phyloP scores from a whole-genome alignment of 2,888 invertebrate species.

The Leucophenga maculata region DNA sequence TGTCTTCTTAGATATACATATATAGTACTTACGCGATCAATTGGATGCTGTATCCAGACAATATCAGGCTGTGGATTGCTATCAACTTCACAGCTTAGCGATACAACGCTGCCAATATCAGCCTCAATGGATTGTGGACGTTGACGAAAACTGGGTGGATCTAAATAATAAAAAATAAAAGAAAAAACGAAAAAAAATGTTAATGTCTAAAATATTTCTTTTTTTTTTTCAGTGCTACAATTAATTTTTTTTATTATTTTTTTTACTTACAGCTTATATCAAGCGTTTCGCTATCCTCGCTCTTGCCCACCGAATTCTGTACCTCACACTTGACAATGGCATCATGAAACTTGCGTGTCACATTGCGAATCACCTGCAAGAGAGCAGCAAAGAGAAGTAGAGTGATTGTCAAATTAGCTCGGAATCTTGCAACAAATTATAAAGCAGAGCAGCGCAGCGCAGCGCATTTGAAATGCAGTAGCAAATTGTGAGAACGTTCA shows the following conservation, averaged over 20 bases:
- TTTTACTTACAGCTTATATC: slow-evolving; percentile 94
- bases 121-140: slow-evolving; percentile 86
- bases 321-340: slow-evolving; percentile 92
- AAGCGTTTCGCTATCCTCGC: slow-evolving; percentile 87
- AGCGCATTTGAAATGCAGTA: slow-evolving; percentile 10
- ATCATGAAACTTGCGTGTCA: slow-evolving; percentile 87
- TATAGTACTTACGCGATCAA: slow-evolving; percentile 75
- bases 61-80: slow-evolving; percentile 92
- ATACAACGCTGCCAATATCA: slow-evolving; percentile 84
- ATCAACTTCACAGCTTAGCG: slow-evolving; percentile 89
- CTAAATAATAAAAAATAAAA: slow-evolving; percentile 71
- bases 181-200: background rate
- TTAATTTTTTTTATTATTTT: too few relatives aligned
- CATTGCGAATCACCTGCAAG: slow-evolving; percentile 80
- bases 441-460: slow-evolving; percentile 8
- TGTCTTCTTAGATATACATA: slow-evolving; percentile 44
- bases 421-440: slow-evolving; percentile 25
- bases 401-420: slow-evolving; percentile 13
- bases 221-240: background rate
- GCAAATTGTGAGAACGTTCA: slow-evolving; percentile 15
- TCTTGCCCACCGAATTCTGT: slow-evolving; percentile 92
- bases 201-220: background rate
- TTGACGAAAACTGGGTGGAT: slow-evolving; percentile 86
- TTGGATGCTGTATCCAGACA: slow-evolving; percentile 89
- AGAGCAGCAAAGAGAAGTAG: background rate